These are phyloP conservation scores for Eulemur albifrons DNA, from an alignment of 2,797 vertebrate species.

Conservation along the genomic window DNA sequence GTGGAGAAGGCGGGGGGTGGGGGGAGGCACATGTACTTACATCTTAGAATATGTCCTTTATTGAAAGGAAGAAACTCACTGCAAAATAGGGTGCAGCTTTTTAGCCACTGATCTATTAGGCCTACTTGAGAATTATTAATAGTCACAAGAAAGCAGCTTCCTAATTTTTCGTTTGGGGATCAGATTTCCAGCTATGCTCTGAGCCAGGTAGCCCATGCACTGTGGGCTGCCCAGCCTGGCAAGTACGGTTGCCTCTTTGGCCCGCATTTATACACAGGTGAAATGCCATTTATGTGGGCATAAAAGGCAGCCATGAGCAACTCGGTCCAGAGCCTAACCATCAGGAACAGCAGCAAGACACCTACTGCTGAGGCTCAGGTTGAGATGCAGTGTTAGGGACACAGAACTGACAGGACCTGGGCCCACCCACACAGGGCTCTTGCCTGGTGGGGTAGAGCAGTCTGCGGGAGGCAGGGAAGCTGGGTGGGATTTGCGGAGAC, in stretches of 20 bases:
- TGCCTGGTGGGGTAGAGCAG: rapidly evolving
- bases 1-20: background rate
- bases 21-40: rapidly evolving
- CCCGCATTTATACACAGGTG: rapidly evolving
- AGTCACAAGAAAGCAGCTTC: background rate
- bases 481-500: background rate
- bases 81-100: background rate
- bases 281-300: background rate
- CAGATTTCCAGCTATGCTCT: background rate
- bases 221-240: background rate
- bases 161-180: background rate
- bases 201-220: background rate
- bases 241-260: background rate
- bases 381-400: rapidly evolving
- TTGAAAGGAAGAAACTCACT: background rate
- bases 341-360: background rate
- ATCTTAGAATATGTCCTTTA: background rate
- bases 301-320: background rate
- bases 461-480: background rate
- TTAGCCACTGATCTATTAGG: background rate
- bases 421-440: background rate
- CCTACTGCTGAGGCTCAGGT: background rate
- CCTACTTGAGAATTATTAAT: background rate
- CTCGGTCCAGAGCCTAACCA: too few relatives aligned
- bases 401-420: background rate